Conservation (phyloP, 1,140 invertebrate species). For the Heliconius melpomene region DNA sequence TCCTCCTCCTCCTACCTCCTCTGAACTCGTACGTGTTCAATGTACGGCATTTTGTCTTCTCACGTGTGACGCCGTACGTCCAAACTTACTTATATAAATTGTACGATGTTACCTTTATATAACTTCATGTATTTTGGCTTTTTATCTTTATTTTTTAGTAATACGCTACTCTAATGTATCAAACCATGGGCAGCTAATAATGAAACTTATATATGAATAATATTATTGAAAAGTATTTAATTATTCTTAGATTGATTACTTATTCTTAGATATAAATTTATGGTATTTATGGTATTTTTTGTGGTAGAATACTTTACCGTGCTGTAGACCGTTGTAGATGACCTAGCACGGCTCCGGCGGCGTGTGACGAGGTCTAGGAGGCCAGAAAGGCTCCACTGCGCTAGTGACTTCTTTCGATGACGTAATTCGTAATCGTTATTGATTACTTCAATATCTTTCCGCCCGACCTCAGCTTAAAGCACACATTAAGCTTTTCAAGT, state of each 20-base stretch:
- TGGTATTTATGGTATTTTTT: not conserved
- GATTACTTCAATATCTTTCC: not conserved
- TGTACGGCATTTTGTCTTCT: not conserved
- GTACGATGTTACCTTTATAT: not conserved
- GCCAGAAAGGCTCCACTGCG: not conserved
- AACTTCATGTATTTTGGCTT: not conserved
- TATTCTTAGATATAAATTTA: no score
- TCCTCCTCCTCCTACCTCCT: not conserved
- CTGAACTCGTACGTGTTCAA: not conserved
- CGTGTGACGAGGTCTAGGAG: not conserved
- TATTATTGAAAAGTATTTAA: no score
- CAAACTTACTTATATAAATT: not conserved
- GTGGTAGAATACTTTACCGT: not conserved
- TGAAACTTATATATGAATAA: no score
- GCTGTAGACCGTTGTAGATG: not conserved
- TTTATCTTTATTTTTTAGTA: not conserved
- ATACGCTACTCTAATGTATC: not conserved
- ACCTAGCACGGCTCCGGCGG: not conserved
- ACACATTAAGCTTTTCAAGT: slow-evolving; percentile 5
- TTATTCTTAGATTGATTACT: no score
- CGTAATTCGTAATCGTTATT: not conserved
- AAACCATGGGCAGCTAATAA: not conserved
- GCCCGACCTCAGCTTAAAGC: not conserved
- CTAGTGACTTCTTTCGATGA: not conserved
- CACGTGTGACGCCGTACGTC: not conserved